Percentiles rank a stretch among this genome's conserved stretches.
Evolutionary conservation across 2,797 vertebrate species (phyloP).

Genomic region (Neosilurus hyrtlii): DNA sequence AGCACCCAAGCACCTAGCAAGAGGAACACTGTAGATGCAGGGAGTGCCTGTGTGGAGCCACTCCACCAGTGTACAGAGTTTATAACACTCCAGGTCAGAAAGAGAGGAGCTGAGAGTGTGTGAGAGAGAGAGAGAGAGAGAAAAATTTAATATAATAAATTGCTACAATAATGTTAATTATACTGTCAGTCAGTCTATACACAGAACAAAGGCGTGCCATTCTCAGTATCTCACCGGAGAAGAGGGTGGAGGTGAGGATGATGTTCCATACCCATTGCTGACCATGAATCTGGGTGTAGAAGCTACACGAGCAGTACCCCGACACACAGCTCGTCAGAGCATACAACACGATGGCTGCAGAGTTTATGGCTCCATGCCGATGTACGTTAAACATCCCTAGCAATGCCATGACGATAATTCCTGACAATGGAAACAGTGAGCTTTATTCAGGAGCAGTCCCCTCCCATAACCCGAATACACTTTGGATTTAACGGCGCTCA

Average conservation of each 20-base stretch:
- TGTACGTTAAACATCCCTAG: slow-evolving; percentile 91
- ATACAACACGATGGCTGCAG: slow-evolving; percentile 86
- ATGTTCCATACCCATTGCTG: slow-evolving; percentile 95
- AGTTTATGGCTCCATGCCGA: slow-evolving; percentile 91
- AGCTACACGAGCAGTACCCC: slow-evolving; percentile 87
- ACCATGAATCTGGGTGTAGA: slow-evolving; percentile 90
- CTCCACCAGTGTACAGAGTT: slow-evolving; percentile 92
- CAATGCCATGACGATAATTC: slow-evolving; percentile 87
- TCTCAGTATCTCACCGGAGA: slow-evolving; percentile 78
- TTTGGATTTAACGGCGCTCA: not conserved
- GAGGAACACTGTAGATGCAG: slow-evolving; percentile 86
- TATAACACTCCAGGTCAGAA: slow-evolving; percentile 90
- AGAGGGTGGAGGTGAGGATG: slow-evolving; percentile 87
- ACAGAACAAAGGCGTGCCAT: not conserved
- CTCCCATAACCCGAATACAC: not conserved
- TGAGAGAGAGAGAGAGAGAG: not conserved
- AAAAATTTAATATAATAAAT: not conserved
- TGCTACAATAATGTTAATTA: not conserved
- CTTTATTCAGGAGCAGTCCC: no score
- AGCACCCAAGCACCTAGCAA: slow-evolving; percentile 87
- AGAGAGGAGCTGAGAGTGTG: slow-evolving; percentile 80
- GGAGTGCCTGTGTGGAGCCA: slow-evolving; percentile 89
- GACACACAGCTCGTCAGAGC: slow-evolving; percentile 91
- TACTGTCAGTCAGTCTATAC: no score
- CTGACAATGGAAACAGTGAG: slow-evolving; percentile 57